Evolutionary conservation across 2,888 invertebrate species (phyloP).

Genomic region (Hetaerina titia): DNA sequence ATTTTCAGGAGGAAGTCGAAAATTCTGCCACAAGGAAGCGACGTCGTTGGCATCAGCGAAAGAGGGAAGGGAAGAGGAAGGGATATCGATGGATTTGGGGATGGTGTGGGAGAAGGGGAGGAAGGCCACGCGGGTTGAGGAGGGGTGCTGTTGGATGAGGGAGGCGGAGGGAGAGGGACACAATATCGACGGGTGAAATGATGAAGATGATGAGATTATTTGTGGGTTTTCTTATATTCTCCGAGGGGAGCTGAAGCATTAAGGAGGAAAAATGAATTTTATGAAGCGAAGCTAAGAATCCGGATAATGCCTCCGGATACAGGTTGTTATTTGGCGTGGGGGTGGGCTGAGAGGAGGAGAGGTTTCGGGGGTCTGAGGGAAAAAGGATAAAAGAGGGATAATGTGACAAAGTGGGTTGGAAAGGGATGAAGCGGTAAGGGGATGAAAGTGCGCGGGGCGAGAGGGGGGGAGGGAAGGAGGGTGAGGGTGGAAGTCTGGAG

Average conservation of each 20-base stretch:
- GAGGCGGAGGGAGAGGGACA: not conserved
- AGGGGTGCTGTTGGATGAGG: not conserved
- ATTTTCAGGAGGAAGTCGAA: not conserved
- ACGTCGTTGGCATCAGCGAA: not conserved
- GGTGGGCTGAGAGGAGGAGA: not conserved
- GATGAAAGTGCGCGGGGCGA: not conserved
- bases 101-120: not conserved
- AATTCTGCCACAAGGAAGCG: not conserved
- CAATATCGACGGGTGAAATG: slow-evolving; percentile 28
- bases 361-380: not conserved
- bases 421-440: not conserved
- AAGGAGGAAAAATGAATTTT: slow-evolving; percentile 59
- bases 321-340: slow-evolving; percentile 22
- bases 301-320: slow-evolving; percentile 56
- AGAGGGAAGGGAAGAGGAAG: not conserved
- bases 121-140: not conserved
- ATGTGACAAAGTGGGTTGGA: not conserved
- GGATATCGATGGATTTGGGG: not conserved
- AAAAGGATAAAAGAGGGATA: not conserved
- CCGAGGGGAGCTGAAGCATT: slow-evolving; percentile 12
- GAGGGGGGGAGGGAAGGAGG: not conserved
- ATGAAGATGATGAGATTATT: slow-evolving; percentile 54
- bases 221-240: slow-evolving; percentile 56
- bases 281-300: slow-evolving; percentile 36
- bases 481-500: not conserved